Conservation (phyloP, 1,140 invertebrate genomes). For the Lasaia peninsularis region DNA sequence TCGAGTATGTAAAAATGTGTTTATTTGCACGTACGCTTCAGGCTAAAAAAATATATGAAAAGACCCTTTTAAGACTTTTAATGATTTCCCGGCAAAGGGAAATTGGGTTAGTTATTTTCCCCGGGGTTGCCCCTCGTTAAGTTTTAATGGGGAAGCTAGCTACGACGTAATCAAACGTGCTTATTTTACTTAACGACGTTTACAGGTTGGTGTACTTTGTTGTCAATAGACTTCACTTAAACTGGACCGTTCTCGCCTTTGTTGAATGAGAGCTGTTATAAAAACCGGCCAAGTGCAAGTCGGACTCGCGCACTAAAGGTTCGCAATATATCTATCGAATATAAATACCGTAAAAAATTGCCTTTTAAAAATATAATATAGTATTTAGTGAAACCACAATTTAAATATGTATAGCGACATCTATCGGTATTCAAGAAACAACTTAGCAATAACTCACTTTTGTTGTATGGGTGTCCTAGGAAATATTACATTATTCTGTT, state of each 20-base stretch:
- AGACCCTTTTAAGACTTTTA: conserved; percentile 78
- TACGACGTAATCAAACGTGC: conserved; percentile 75
- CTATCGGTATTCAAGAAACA: too few species aligned
- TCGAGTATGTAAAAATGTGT: conserved; percentile 77
- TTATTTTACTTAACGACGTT: conserved; percentile 76
- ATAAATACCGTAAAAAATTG: too few species aligned
- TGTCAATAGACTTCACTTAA: conserved; percentile 62
- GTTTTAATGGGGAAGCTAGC: conserved; percentile 76
- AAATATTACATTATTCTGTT: too few species aligned
- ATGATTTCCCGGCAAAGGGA: conserved; percentile 77
- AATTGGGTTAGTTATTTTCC: conserved; percentile 77
- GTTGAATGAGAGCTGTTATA: conserved; percentile 29
- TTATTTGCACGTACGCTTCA: conserved; percentile 75
- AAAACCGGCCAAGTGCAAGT: too few species aligned
- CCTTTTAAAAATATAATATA: too few species aligned
- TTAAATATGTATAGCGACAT: too few species aligned
- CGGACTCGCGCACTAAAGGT: too few species aligned
- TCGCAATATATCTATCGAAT: too few species aligned
- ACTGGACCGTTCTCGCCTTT: conserved; percentile 32
- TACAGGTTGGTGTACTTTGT: conserved; percentile 61
- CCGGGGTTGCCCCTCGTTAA: conserved; percentile 74
- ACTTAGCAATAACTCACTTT: too few species aligned
- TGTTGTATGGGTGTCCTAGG: too few species aligned
- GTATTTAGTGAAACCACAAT: too few species aligned
- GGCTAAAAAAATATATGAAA: conserved; percentile 75